These are phyloP conservation scores for Scatophagus argus DNA, from an alignment of 2,113 vertebrate genomes.

Conservation along the genomic window DNA sequence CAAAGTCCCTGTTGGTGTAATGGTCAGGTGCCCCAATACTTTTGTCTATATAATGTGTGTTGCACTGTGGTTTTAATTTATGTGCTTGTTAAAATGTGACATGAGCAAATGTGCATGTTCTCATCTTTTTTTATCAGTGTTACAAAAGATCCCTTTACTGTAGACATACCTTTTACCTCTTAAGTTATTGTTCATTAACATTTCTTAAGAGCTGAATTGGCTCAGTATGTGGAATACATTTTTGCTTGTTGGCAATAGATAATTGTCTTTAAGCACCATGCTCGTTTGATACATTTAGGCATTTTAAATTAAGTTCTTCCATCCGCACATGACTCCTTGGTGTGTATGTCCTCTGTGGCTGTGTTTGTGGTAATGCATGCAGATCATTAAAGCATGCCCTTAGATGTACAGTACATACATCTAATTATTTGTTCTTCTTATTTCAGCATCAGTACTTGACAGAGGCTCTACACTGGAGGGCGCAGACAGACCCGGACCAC, in stretches of 20 bases:
- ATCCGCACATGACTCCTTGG: constrained; percentile 37
- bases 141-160: constrained; percentile 19
- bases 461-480: constrained; percentile 96
- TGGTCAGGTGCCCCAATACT: too few relatives aligned
- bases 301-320: constrained; percentile 28
- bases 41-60: too few relatives aligned
- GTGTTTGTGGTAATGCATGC: constrained; percentile 18
- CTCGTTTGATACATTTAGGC: constrained; percentile 33
- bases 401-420: neutral
- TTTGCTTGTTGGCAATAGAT: constrained; percentile 40
- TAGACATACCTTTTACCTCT: constrained; percentile 11
- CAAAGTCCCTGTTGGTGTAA: too few relatives aligned
- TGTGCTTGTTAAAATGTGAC: constrained; percentile 40
- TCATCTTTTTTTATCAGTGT: neutral
- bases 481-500: constrained; percentile 95
- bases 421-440: neutral
- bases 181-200: constrained; percentile 53
- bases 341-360: constrained; percentile 5
- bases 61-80: constrained; percentile 56
- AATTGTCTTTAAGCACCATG: constrained; percentile 25
- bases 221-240: constrained; percentile 38
- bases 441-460: constrained; percentile 94
- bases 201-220: constrained; percentile 52
- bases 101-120: constrained; percentile 45
- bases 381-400: neutral